Percentiles rank a stretch among this genome's conserved stretches.
phyloP scores from a whole-genome alignment of 2,797 vertebrate genomes.

The Falco columbarius region DNA sequence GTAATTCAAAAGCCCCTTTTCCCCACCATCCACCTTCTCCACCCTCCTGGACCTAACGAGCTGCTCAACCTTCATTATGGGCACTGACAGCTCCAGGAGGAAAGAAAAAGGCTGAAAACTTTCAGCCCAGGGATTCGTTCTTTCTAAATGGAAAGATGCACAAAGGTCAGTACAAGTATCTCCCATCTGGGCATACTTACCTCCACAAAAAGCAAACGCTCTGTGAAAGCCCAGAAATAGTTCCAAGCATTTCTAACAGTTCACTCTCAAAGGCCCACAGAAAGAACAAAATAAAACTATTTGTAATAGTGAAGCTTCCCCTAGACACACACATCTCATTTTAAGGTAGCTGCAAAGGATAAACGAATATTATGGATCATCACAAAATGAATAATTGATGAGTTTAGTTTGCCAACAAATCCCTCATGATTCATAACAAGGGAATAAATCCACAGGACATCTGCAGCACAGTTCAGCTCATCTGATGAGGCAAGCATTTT shows the following conservation, averaged over 20 bases:
- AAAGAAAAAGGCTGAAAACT: neutral
- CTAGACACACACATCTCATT: neutral
- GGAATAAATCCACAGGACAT: constrained; percentile 21
- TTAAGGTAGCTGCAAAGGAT: constrained; percentile 4
- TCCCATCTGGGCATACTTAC: neutral
- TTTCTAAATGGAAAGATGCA: neutral
- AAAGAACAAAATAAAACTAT: neutral
- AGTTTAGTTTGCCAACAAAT: constrained; percentile 19
- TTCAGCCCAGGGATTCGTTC: neutral
- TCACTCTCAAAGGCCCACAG: neutral
- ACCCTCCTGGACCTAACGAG: neutral
- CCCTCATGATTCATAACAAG: constrained; percentile 10
- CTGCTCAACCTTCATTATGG: neutral
- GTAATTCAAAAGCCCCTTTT: neutral
- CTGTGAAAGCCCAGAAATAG: neutral
- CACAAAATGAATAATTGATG: neutral
- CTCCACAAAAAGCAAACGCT: neutral
- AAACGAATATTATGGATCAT: neutral
- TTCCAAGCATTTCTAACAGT: neutral
- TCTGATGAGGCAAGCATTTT: neutral
- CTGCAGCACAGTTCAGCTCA: constrained; percentile 2
- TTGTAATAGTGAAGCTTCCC: neutral
- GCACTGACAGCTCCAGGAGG: neutral
- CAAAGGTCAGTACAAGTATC: neutral
- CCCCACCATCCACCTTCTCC: neutral